Conservation (phyloP, 2,113 vertebrate genomes). For the Spizaetus ornatus region DNA sequence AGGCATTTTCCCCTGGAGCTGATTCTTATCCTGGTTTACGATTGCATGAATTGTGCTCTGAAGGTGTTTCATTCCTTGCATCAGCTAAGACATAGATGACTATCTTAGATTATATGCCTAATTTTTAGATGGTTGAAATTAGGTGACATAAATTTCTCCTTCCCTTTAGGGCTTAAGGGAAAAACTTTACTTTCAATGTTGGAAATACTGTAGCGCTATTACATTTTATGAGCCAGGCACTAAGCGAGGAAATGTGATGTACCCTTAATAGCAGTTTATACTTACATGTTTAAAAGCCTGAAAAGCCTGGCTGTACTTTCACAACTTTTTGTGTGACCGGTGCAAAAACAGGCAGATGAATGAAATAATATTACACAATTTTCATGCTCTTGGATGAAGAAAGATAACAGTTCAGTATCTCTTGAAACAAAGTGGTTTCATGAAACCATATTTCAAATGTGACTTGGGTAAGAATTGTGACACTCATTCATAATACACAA, state of each 20-base stretch:
- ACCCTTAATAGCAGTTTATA: constrained; percentile 9
- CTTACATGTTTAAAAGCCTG: constrained; percentile 10
- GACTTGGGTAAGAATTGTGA: background rate
- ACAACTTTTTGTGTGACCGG: background rate
- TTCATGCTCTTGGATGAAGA: background rate
- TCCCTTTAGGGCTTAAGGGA: background rate
- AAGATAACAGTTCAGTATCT: background rate
- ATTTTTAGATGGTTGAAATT: constrained; percentile 11
- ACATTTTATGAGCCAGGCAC: background rate
- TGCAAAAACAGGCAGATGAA: background rate
- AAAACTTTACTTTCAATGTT: background rate
- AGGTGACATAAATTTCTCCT: background rate
- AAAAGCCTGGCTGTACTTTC: background rate
- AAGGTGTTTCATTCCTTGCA: background rate
- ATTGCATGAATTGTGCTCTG: background rate
- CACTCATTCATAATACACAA: background rate
- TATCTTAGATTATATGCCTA: background rate
- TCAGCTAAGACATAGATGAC: background rate
- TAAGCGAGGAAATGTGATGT: background rate
- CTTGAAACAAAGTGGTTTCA: background rate
- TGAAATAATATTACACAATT: background rate
- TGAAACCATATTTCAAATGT: background rate
- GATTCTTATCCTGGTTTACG: background rate
- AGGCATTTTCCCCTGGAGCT: background rate
- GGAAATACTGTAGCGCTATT: background rate